Base-by-base conservation (phyloP, 2,888 invertebrate species). In the Anticlea derivata region DNA sequence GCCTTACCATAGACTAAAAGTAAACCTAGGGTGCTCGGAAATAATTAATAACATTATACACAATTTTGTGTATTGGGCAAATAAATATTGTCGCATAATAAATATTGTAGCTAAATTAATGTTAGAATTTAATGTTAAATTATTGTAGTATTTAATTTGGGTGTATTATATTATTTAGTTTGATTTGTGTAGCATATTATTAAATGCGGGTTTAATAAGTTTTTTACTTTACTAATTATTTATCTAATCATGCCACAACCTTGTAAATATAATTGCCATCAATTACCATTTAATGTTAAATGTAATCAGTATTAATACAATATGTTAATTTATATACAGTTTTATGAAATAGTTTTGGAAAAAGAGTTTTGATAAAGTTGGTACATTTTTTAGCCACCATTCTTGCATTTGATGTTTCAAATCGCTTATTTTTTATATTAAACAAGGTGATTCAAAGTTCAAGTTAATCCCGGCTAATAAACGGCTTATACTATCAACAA, bases 261-360 rank as follows among this genome's bases (percentile, higher is more conserved):
- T 54, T 87, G 87, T 88, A 87, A 77, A 88, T 88, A 85, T 50
- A 61, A 60, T 65, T 66, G 83, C 85, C 86, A 86, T 86, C 78
- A 76, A 74, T 59, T 86, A 86, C 82, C 83, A 87, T 74, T 76
- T 72, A 67, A 68, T 75, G 79, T 77, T 81, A 80, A 81, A 70
- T 83, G 68, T 87, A 84, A 89, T 87, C 88, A 89, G 88, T 89
- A 89, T 89, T 89, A 89, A 86, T 81, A 78, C 75, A 79, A 83
- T 83, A 80, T 80, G 69, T 69, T 86, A 81, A 84, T 82, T 86
- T 86, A 83, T 84, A 70, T 75, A 60, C 60, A 63, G 70, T 66
- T 61, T 54, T 70, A 63, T 68, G 35, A 50, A 58, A 44, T 51
- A 46, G 54, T 50, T 31, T 31, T 8, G 44, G 41, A 40, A 38